Evolutionary conservation across 2,888 invertebrate species (phyloP).

Genomic region (Liposcelis brunnea): DNA sequence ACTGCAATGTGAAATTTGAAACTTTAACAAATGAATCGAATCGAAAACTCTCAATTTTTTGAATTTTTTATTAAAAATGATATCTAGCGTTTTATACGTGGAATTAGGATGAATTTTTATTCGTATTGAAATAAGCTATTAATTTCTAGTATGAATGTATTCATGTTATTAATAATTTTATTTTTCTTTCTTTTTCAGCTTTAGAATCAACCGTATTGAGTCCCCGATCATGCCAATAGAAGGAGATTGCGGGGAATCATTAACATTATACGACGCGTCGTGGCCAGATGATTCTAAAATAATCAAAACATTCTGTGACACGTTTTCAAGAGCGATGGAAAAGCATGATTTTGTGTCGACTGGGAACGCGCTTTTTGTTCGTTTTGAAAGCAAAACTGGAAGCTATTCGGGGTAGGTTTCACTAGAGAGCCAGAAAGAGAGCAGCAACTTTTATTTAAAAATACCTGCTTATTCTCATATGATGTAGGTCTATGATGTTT

Average conservation of each 20-base stretch:
- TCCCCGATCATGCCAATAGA: slow-evolving; percentile 74
- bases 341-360: slow-evolving; percentile 85
- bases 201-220: slow-evolving; percentile 74
- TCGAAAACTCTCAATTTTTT: slow-evolving; percentile 18
- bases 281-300: slow-evolving; percentile 79
- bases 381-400: slow-evolving; percentile 82
- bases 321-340: slow-evolving; percentile 83
- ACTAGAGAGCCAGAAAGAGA: no score
- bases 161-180: not conserved
- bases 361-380: slow-evolving; percentile 68
- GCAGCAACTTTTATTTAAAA: not conserved
- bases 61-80: slow-evolving; percentile 1
- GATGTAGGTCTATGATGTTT: not conserved
- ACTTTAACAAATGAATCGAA: slow-evolving; percentile 22
- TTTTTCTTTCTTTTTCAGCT: slow-evolving; percentile 34
- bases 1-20: slow-evolving; percentile 5
- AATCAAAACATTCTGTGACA: slow-evolving; percentile 88
- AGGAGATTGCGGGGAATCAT: slow-evolving; percentile 76
- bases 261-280: slow-evolving; percentile 76
- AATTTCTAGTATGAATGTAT: no score
- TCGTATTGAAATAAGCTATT: no score
- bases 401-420: slow-evolving; percentile 65
- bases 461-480: slow-evolving; percentile 1
- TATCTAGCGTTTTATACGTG: not conserved
- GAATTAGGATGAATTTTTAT: no score